Conservation (phyloP, 2,888 invertebrate genomes). For the Erebia epiphron region DNA sequence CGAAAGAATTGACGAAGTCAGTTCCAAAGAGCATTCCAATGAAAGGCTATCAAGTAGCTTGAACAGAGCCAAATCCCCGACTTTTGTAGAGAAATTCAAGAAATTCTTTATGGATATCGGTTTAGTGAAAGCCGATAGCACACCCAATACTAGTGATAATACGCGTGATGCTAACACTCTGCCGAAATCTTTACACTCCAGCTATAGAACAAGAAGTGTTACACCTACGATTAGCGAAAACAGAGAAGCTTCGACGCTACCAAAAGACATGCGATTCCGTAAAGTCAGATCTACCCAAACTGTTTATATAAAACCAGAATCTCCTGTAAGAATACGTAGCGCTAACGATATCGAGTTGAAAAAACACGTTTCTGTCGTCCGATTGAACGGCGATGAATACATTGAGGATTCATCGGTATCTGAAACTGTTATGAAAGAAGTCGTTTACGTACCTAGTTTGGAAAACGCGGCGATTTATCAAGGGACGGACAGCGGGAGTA, state of each 20-base stretch:
- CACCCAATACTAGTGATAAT: slow-evolving; percentile 44
- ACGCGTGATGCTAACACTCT: slow-evolving; percentile 57
- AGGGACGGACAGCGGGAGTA: slow-evolving; percentile 71
- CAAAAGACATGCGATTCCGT: slow-evolving; percentile 76
- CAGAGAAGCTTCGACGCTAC: slow-evolving; percentile 68
- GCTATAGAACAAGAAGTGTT: slow-evolving; percentile 63
- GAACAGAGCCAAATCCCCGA: slow-evolving; percentile 73
- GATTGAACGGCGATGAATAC: slow-evolving; percentile 69
- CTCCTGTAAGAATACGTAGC: slow-evolving; percentile 49
- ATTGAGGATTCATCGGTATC: slow-evolving; percentile 55
- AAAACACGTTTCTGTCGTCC: slow-evolving; percentile 72
- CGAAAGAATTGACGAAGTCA: slow-evolving; percentile 66
- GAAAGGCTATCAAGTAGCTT: slow-evolving; percentile 68
- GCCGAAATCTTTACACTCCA: slow-evolving; percentile 68
- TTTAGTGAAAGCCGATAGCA: slow-evolving; percentile 63
- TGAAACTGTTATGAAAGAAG: slow-evolving; percentile 61
- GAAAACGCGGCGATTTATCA: slow-evolving; percentile 68
- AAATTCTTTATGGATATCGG: slow-evolving; percentile 76
- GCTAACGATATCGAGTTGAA: slow-evolving; percentile 57
- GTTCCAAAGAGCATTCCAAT: slow-evolving; percentile 59
- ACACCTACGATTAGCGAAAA: slow-evolving; percentile 59
- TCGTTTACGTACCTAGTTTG: slow-evolving; percentile 64
- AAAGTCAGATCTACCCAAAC: slow-evolving; percentile 74
- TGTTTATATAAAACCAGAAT: slow-evolving; percentile 69
- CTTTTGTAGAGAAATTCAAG: slow-evolving; percentile 76